phyloP scores from a whole-genome alignment of 2,888 invertebrate species.

The Pristionchus exspectatus region DNA sequence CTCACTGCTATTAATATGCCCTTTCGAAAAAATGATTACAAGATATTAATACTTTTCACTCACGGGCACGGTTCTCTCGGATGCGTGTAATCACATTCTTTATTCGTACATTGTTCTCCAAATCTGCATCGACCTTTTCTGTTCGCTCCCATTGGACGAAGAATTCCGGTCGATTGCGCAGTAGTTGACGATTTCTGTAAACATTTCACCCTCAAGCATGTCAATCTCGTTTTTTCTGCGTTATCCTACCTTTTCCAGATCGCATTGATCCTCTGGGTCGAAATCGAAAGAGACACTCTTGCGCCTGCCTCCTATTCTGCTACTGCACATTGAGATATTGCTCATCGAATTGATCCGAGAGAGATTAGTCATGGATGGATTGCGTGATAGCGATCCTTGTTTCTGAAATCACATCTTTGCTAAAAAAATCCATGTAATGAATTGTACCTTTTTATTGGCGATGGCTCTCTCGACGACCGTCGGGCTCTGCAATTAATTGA shows the following conservation, averaged over 20 bases:
- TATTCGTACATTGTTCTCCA: background rate
- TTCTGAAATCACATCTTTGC: background rate
- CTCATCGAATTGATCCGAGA: background rate
- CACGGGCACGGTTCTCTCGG: background rate
- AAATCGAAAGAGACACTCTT: background rate
- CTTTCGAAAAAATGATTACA: too few relatives aligned
- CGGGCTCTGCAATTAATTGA: background rate
- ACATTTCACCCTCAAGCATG: too few relatives aligned
- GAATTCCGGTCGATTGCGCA: background rate
- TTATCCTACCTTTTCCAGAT: background rate
- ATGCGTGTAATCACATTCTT: background rate
- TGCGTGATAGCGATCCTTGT: background rate
- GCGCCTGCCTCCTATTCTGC: background rate
- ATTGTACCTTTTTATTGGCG: background rate
- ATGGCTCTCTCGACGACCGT: background rate
- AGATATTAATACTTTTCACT: background rate
- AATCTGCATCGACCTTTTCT: background rate
- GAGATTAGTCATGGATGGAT: background rate
- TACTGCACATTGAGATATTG: background rate
- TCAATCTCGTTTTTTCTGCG: background rate
- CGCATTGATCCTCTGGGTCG: background rate
- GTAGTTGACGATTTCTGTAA: too few relatives aligned
- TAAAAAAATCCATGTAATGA: background rate
- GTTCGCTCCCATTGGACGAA: background rate
- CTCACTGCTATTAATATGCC: too few relatives aligned